Evolutionary conservation across 2,888 invertebrate species (phyloP), one percentile per base, ranked within the genome.

Genomic region (Tineola bisselliella): DNA sequence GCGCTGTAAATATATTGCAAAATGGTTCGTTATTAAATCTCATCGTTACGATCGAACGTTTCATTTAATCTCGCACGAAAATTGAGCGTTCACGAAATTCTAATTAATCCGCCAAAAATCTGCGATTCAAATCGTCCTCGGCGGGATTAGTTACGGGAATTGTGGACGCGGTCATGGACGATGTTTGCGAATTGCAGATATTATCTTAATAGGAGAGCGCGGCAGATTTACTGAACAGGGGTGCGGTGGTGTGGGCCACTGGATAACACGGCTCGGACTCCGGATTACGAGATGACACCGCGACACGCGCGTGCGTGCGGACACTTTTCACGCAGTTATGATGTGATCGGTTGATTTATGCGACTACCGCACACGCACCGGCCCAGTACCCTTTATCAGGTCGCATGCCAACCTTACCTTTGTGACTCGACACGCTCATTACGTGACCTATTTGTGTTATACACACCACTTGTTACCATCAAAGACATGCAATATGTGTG

Each of bases 151-250:
- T 31, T 63, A 61, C 59, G 61, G 61, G 43, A 48, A 60, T 60
- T 48, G 30, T 48, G 48, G 72, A 68, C 66, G 66, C 67, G 64
- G 69, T 70, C 70, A 74, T 70, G 77, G 73, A 67, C 72, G 68
- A 72, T 76, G 74, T 77, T 74, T 72, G 77, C 74, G 76, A 78
- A 81, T 80, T 76, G 74, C 77, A 73, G 83, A 83, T 69, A 77
- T 74, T 79, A 83, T 84, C 83, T 81, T 78, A 82, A 84, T 83
- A 77, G 82, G 78, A 75, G 70, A 68, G 68, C 69, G 63, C 61
- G 66, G 67, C 64, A 75, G 81, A 81, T 81, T 81, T 81, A 81
- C 70, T 69, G 74, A 48, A 64, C 43, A 1, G 44, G 31, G 33
- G 13, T 30, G 17, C 48, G 4, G 48, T 48, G 48, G n/a, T 48